phyloP scores from a whole-genome alignment of 2,113 vertebrate species.

The Balaeniceps rex region DNA sequence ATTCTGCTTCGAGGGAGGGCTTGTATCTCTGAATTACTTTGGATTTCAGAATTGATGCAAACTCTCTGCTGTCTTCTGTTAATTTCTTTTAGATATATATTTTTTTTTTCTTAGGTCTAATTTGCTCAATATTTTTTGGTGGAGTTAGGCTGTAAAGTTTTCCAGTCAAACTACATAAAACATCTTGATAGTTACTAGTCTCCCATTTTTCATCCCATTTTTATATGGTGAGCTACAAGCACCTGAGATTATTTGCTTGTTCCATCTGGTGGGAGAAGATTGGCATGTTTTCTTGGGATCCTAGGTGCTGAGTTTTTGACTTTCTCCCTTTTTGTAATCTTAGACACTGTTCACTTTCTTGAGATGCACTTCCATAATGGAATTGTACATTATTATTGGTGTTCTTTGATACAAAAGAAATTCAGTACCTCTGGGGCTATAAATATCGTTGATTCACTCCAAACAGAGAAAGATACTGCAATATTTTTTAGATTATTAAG shows the following conservation, averaged over 20 bases:
- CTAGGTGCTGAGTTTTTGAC: background rate
- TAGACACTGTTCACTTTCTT: background rate
- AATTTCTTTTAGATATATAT: background rate
- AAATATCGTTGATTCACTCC: constrained; percentile 52
- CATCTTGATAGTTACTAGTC: background rate
- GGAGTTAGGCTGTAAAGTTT: background rate
- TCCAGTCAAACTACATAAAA: background rate
- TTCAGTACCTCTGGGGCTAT: constrained; percentile 37
- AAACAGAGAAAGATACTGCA: constrained; percentile 5
- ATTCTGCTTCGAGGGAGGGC: background rate
- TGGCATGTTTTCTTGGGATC: background rate
- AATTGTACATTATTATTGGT: constrained; percentile 46
- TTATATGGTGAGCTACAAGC: background rate
- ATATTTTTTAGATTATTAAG: constrained; percentile 59
- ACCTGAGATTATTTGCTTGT: background rate
- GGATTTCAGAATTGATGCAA: background rate
- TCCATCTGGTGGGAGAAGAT: background rate
- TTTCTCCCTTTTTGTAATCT: background rate
- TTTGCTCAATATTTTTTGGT: background rate
- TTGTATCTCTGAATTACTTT: background rate
- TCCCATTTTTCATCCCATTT: background rate
- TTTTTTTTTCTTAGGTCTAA: background rate
- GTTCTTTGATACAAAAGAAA: constrained; percentile 53
- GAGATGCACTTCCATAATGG: background rate
- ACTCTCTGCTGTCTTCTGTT: background rate